Base-by-base conservation (phyloP, 2,888 invertebrate genomes). In the Drosophila tanythrix region DNA sequence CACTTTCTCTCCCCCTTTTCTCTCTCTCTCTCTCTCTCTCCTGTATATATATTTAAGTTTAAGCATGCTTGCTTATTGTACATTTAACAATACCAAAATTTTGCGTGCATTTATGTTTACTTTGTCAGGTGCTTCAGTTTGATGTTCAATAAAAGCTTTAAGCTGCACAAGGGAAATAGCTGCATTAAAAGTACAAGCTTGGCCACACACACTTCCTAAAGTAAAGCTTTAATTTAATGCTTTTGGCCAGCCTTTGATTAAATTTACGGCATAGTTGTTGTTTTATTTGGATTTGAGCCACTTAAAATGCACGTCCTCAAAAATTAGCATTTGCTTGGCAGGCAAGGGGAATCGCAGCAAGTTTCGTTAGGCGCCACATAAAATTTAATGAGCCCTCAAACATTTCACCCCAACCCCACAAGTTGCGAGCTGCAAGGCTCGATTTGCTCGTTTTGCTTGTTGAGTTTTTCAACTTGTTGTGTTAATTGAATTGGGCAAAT, bases 301-400 rank as follows among this genome's bases (percentile, higher is more conserved):
- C 69, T 73, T 66, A 70, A 79, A 77, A 81, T 81, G 70, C 78
- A 77, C 52, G 66, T 61, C 3, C 50, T 38, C 31, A 7, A 60
- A 69, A 76, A 85, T 87, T 86, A 86, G 84, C 84, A 85, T 87
- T 78, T 73, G 66, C 69, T 70, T 66, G 36, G 65, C 48, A 29
- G 61, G 52, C 31, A 36, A 10, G 51, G 72, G 36, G 52, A 52
- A 59, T 63, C 51, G 55, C 27, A 38, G 51, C n/a, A 35, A 38
- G 36, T 62, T 53, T 62, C 52, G 66, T 71, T 81, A 62, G 64
- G 60, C 77, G 79, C 65, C 64, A 72, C 85, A 86, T 84, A 56
- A 84, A 88, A 77, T 76, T 82, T 81, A 89, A 89, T 89, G 88
- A 74, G 70, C 75, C 85, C 81, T 89, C 85, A 82, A 82, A 67